Evolutionary conservation across 2,113 vertebrate genomes (phyloP).

Genomic region (Erythrolamprus reginae): DNA sequence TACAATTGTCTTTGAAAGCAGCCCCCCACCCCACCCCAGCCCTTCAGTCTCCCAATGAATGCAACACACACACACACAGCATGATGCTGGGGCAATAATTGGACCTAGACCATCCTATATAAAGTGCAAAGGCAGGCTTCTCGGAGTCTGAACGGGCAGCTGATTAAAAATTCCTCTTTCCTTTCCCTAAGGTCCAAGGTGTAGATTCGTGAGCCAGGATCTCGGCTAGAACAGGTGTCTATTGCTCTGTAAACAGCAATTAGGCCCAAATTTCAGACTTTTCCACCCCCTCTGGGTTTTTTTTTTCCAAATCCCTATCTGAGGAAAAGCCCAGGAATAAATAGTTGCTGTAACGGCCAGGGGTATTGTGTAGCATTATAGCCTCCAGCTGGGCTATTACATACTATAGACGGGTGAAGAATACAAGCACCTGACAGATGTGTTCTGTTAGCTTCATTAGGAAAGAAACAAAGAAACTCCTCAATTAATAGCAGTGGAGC

Average conservation of each 20-base stretch:
- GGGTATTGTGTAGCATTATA: conserved; percentile 81
- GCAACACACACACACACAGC: conserved; percentile 27
- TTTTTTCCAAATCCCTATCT: conserved; percentile 74
- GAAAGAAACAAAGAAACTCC: conserved; percentile 88
- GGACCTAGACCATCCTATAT: conserved; percentile 53
- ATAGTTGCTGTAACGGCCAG: conserved; percentile 83
- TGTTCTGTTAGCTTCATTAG: conserved; percentile 91
- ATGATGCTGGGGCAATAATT: conserved; percentile 50
- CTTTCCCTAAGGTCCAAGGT: conserved; percentile 89
- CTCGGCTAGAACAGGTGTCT: conserved; percentile 86
- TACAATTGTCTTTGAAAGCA: conserved; percentile 13
- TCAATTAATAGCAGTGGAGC: conserved; percentile 81
- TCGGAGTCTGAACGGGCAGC: conserved; percentile 70
- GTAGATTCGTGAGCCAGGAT: conserved; percentile 83
- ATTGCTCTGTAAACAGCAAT: conserved; percentile 90
- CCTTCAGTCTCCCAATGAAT: conserved; percentile 60
- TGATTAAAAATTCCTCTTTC: conserved; percentile 82
- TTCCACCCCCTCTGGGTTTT: conserved; percentile 49
- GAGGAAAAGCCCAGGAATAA: conserved; percentile 85
- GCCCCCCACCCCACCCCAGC: conserved; percentile 10
- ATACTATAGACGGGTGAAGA: conserved; percentile 83
- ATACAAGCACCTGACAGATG: conserved; percentile 88
- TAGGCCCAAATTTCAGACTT: conserved; percentile 88
- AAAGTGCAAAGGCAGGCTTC: conserved; percentile 51
- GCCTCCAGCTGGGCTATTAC: conserved; percentile 88